These are phyloP conservation scores for Taxidea taxus DNA, from an alignment of 2,113 vertebrate genomes.

Conservation along the genomic window DNA sequence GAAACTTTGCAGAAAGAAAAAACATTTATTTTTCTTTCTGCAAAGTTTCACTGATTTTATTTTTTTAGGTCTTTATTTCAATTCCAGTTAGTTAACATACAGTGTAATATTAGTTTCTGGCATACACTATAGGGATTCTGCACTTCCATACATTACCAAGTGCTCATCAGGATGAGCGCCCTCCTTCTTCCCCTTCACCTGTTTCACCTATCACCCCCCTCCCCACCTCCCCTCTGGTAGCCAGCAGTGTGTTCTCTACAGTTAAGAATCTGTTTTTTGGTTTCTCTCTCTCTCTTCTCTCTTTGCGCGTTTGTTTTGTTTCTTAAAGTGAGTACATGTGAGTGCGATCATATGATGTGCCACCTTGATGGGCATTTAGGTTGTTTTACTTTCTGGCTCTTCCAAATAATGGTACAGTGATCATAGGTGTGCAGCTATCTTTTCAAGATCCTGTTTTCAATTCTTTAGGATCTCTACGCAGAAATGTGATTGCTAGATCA, in stretches of 20 bases:
- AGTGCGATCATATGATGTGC: not conserved
- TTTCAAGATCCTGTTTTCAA: not conserved
- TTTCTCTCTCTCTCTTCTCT: not conserved
- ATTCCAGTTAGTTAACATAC: not conserved
- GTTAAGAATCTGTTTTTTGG: not conserved
- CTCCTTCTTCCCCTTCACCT: not conserved
- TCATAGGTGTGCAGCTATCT: not conserved
- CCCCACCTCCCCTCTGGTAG: not conserved
- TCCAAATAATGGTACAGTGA: not conserved
- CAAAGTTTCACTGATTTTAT: not conserved
- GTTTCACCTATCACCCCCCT: not conserved
- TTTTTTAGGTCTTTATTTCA: not conserved
- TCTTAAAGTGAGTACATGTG: not conserved
- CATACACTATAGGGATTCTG: not conserved
- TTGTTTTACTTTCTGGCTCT: not conserved
- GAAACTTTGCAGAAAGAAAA: too few species aligned
- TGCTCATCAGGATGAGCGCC: not conserved
- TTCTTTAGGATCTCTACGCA: not conserved
- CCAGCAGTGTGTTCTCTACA: not conserved
- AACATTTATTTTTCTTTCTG: not conserved
- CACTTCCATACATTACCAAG: not conserved
- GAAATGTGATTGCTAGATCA: not conserved
- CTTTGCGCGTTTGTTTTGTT: not conserved
- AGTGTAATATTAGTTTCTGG: not conserved
- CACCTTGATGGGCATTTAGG: not conserved